phyloP scores from a whole-genome alignment of 2,113 vertebrate genomes.

The Melanerpes formicivorus region DNA sequence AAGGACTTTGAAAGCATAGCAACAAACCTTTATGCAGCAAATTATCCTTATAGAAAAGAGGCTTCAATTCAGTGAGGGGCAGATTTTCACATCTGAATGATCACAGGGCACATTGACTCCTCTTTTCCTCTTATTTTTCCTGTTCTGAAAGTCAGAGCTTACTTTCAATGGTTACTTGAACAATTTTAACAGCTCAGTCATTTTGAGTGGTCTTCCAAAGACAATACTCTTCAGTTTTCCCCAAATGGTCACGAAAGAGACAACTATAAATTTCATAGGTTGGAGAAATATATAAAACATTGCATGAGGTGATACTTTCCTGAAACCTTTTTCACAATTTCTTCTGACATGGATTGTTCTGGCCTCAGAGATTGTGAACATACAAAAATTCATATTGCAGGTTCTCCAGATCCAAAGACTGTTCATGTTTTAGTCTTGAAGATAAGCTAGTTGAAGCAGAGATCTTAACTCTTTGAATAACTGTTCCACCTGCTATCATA shows the following conservation, averaged over 20 bases:
- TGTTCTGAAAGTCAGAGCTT: not conserved
- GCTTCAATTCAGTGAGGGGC: not conserved
- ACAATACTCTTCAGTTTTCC: not conserved
- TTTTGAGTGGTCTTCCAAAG: not conserved
- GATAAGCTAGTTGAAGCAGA: not conserved
- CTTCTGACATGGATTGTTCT: rapidly evolving
- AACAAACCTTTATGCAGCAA: not conserved
- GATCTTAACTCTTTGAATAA: not conserved
- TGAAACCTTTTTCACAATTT: not conserved
- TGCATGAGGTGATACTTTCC: not conserved
- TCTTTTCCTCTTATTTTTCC: not conserved
- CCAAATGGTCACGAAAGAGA: not conserved
- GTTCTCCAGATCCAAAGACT: not conserved
- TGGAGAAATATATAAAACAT: not conserved
- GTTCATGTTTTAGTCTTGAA: not conserved
- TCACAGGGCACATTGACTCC: not conserved
- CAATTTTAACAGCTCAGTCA: not conserved
- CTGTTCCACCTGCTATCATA: not conserved
- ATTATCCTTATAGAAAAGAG: not conserved
- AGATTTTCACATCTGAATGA: not conserved
- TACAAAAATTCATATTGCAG: not conserved
- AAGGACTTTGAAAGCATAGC: not conserved
- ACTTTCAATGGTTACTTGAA: not conserved
- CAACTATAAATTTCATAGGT: not conserved
- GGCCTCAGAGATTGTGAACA: not conserved